Evolutionary conservation across 2,888 invertebrate genomes (phyloP), one percentile per base, ranked within the genome.

Genomic region (Ochlodes sylvanus): DNA sequence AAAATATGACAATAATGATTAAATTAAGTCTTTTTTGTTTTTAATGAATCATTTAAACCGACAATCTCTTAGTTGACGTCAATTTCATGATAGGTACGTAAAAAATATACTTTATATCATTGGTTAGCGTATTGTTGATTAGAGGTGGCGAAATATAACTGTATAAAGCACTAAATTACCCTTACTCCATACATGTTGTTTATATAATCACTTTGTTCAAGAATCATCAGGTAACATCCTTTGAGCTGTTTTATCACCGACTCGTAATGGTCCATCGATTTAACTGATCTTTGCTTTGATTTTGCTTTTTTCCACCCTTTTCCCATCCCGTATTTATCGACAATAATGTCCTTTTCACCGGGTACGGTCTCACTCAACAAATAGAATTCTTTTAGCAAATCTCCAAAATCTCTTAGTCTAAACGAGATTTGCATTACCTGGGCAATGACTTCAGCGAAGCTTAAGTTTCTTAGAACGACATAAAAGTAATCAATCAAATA

Each of bases 191-290:
- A 66, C 54, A 60, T 54, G 1, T 27, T 19, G 27, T 66, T 66
- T 7, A 66, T 52, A 34, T 54, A 42, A n/a, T 66, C 60, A 34
- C 60, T 17, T 60, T 54, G 60, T 54, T 66, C 41, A n/a, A 66
- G 60, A 19, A 66, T 54, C 42, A 60, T 7, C 9, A 66, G 42
- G 38, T 66, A 66, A 19, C 66, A 66, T 54, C 10, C 42, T 6
- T 32, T 54, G 14, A 60, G 54, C 10, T 66, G 54, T 15, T 12
- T n/a, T 34, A 50, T 54, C 7, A 54, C 0, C 41, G 10, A 17
- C 3, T 27, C 17, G n/a, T 54, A 66, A 14, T 66, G 42, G 10
- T 54, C 42, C 14, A 60, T 34, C 7, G 42, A 34, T 54, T 54
- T 58, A 7, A 1, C 32, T n/a, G 34, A 1, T 17, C 19, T 6